Percentiles rank a stretch among this genome's conserved stretches.
Conservation (phyloP, 1,140 invertebrate genomes). For the Mizuhopecten yessoensis region DNA sequence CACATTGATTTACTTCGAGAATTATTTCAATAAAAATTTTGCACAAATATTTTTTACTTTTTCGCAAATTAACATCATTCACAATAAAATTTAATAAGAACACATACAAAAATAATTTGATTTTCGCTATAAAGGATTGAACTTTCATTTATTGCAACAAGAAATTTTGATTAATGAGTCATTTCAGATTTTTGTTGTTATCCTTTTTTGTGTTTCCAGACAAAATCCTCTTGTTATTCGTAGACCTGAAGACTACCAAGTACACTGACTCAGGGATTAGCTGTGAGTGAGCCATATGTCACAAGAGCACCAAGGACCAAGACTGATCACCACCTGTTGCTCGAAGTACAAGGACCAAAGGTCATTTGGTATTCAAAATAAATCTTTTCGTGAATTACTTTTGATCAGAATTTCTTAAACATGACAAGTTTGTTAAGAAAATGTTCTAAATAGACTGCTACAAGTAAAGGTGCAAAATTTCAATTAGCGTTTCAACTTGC, state of each 20-base stretch:
- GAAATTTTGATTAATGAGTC: too few relatives aligned
- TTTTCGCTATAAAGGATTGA: too few relatives aligned
- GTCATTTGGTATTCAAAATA: background rate
- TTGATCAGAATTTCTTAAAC: background rate
- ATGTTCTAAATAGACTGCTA: background rate
- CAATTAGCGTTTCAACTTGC: background rate
- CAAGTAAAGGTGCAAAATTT: too few relatives aligned
- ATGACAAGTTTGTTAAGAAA: background rate
- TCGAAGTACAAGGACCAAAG: background rate
- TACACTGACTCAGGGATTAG: constrained; percentile 1
- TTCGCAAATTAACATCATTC: too few relatives aligned
- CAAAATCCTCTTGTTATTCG: background rate
- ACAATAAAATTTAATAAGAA: too few relatives aligned
- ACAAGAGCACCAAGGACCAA: background rate
- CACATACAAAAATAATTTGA: too few relatives aligned
- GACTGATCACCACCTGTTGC: background rate
- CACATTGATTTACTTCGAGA: too few relatives aligned
- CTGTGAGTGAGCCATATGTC: constrained; percentile 27
- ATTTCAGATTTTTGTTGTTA: too few relatives aligned
- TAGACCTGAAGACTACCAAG: background rate
- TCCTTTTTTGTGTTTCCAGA: background rate
- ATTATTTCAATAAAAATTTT: too few relatives aligned
- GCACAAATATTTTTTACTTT: too few relatives aligned
- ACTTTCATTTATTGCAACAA: too few relatives aligned
- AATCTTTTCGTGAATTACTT: background rate